Base-by-base conservation (phyloP, 23 tunicate species). In the Halocynthia aurantium region DNA sequence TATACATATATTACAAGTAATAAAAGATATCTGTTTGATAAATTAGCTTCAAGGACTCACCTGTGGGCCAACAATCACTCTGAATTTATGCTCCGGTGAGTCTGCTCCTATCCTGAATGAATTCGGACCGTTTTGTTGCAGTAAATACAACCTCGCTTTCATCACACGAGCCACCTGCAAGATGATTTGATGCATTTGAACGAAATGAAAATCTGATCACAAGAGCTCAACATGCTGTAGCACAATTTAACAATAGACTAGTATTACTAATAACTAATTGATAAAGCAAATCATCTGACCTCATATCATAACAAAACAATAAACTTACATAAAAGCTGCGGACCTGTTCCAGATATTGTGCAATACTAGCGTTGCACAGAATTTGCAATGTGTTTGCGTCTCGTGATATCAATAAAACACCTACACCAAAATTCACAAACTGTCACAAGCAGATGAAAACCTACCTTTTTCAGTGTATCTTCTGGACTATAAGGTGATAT, bases 71-170 rank as follows among this genome's bases (percentile, higher is more conserved):
- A 89, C 81, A 31, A 89, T 81, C 12, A 89, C 87, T 78, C 87
- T 52, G 53, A 84, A 89, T 55, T 89, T 89, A 69, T 89, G 96
- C 52, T 89, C 96, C 7, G 88, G 96, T 51, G 96, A 89, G 64
- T 89, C 96, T 44, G 89, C 96, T 10, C 96, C 96, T n/a, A 89
- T 89, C 31, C 96, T 81, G 71, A 89, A 89, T 22, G 96, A 89
- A 64, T 89, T 84, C 49, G 96, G 96, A 11, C 96, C 96, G 74
- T 89, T 89, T 81, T 84, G 96, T 53, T 89, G 96, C 69, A 89
- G 88, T 13, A 89, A 85, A 62, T 89, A 89, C 22, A 89, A 68
- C 7, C 88, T 82, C 7, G 96, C 96, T 67, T 89, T 89, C 83
- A 84, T 53, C 7, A 89, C 96, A 13, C 96, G 81, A 63, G 77